Evolutionary conservation across 2,888 invertebrate species (phyloP).

Genomic region (Therioaphis trifolii): DNA sequence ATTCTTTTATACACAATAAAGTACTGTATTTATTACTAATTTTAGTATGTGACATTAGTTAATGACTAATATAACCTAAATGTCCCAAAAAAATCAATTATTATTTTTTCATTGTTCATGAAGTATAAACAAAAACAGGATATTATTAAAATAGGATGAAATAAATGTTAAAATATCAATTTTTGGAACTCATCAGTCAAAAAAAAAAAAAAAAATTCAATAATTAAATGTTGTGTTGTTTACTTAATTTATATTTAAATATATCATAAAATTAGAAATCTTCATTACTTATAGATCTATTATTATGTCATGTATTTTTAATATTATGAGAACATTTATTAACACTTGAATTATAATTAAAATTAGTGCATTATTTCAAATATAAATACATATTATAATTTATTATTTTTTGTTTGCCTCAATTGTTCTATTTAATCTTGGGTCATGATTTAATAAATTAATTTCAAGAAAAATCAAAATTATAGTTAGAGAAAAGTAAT

Average conservation of each 20-base stretch:
- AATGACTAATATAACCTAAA: conserved; percentile 11
- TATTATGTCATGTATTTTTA: background rate
- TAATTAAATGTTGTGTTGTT: too few species aligned
- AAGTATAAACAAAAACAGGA: background rate
- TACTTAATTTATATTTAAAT: background rate
- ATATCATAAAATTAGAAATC: too few species aligned
- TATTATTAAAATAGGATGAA: background rate
- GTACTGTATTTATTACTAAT: conserved; percentile 42
- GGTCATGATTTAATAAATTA: background rate
- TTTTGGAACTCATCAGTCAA: background rate
- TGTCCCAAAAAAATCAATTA: conserved; percentile 14
- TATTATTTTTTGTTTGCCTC: background rate
- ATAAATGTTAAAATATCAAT: background rate
- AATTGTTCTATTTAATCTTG: background rate
- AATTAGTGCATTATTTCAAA: background rate
- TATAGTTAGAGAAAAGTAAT: conserved; percentile 1
- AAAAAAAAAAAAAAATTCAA: too few species aligned
- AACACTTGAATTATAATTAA: too few species aligned
- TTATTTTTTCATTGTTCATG: too few species aligned
- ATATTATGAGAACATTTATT: background rate
- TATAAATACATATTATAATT: background rate
- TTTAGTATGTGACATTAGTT: conserved; percentile 30
- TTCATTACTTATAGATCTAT: too few species aligned
- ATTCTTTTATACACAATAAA: conserved; percentile 49
- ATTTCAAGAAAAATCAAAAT: background rate